Base-by-base conservation (phyloP, 2,797 vertebrate genomes). In the Clarias pachynema region DNA sequence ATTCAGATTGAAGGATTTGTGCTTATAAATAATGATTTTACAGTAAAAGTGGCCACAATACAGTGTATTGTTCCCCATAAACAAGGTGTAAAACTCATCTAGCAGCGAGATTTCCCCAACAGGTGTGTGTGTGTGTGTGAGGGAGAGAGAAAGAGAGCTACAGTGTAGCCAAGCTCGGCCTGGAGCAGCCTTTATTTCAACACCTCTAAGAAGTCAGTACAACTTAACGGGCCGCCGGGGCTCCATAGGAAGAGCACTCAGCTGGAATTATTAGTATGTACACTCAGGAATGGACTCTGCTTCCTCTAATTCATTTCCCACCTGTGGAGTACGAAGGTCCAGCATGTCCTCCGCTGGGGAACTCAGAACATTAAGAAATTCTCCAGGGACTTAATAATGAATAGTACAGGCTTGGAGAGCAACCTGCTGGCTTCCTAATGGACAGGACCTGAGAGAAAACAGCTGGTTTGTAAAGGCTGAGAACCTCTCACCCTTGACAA, bases 361-460 rank as follows among this genome's bases (percentile, higher is more conserved):
- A 85, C 82, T 94, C 94, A 92, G 93, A 93, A 94, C 86, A 88
- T 94, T 95, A 96, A 94, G 94, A 79, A 95, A 95, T 93, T 94
- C 96, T 96, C 96, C 86, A 90, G 95, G 95, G 96, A 93, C 94
- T 92, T 94, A 94, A 93, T 95, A 96, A 95, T 96, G 96, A 96
- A 94, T 95, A 93, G 93, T 94, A 93, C 88, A 87, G 88, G 83
- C 24, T 95, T 94, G 94, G 91, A 92, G 93, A 94, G 93, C 94
- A 96, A 96, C 96, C 95, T 95, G 96, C 95, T 96, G 94, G 94
- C 94, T 96, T 95, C 94, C 95, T 96, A 95, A 83, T 86, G 95
- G 95, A 89, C 93, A 96, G 93, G 95, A 96, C 96, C 96, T 96
- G 95, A 95, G 95, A 96, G 94, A 94, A 92, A 96, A 97, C 96